Evolutionary conservation across 2,888 invertebrate genomes (phyloP), one percentile per base, ranked within the genome.

Genomic region (Cantharis rustica): DNA sequence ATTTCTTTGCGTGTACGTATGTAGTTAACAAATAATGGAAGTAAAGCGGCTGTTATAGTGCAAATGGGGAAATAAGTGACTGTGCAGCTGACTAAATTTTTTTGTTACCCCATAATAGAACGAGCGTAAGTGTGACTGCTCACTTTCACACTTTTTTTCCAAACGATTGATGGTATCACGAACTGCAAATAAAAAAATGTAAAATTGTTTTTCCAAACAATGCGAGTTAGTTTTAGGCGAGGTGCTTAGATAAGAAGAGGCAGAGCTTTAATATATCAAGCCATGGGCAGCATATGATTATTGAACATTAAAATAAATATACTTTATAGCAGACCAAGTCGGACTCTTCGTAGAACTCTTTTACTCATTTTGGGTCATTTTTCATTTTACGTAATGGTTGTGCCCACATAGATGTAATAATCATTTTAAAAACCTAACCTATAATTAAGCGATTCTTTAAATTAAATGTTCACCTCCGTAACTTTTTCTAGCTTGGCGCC

Each of bases 231-330:
- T 82, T 84, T 83, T 80, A 84, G 83, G 82, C 82, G 86, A 86
- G 85, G 86, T 86, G 64, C 85, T 69, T 73, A 76, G 76, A 74
- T 77, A 68, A 84, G 85, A 81, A 83, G 83, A 84, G 84, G 83
- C 82, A 83, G 83, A 80, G 82, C 84, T 85, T 86, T 86, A 86
- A 86, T 87, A 87, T 86, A 86, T 87, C 87, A 86, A 85, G 80
- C 83, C 81, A 85, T 83, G 84, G 85, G 86, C 86, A 87, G 86
- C 85, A 83, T 86, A 86, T 87, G 85, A 87, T 87, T 87, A 87
- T 84, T 79, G 85, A 85, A 86, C 86, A 86, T 47, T 47, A 47
- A 13, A 47, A 47, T 86, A 86, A 87, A 87, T 87, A 87, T 87
- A 86, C 86, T 85, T 84, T 84, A 81, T 82, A 81, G 83, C 82